phyloP scores from a whole-genome alignment of 2,888 invertebrate species.

The Anorthoa munda region DNA sequence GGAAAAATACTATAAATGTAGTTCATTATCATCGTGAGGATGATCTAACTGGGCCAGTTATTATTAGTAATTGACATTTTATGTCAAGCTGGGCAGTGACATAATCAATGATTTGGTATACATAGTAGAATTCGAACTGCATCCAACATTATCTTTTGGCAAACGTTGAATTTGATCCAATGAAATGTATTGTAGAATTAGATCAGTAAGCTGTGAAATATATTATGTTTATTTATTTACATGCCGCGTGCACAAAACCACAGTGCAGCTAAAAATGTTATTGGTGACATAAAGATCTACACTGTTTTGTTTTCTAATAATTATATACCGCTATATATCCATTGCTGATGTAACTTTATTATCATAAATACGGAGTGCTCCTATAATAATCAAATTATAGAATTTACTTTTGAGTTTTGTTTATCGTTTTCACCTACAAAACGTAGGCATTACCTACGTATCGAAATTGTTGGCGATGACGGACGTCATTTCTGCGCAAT shows the following conservation, averaged over 20 bases:
- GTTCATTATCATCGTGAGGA: constrained; percentile 32
- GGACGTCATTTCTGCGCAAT: constrained; percentile 69
- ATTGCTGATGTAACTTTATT: background rate
- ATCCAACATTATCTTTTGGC: constrained; percentile 45
- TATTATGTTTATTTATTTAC: background rate
- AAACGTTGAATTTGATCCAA: constrained; percentile 19
- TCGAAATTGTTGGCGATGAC: constrained; percentile 46
- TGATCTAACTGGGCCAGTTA: constrained; percentile 23
- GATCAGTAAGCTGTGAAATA: background rate
- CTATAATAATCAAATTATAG: background rate
- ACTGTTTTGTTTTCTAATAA: background rate
- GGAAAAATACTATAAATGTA: constrained; percentile 36
- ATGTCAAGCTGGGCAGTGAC: background rate
- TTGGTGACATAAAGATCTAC: too few relatives aligned
- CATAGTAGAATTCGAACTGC: constrained; percentile 6
- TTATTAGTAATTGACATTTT: constrained; percentile 12
- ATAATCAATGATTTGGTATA: constrained; percentile 5
- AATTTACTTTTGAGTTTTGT: constrained; percentile 22
- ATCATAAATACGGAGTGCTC: background rate
- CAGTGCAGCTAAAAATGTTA: background rate
- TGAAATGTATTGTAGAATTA: background rate
- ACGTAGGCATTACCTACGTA: constrained; percentile 33
- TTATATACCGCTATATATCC: background rate
- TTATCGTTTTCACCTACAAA: constrained; percentile 12
- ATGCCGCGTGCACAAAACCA: background rate